Base-by-base conservation (phyloP, 2,113 vertebrate genomes). In the Cyprinodon tularosa region DNA sequence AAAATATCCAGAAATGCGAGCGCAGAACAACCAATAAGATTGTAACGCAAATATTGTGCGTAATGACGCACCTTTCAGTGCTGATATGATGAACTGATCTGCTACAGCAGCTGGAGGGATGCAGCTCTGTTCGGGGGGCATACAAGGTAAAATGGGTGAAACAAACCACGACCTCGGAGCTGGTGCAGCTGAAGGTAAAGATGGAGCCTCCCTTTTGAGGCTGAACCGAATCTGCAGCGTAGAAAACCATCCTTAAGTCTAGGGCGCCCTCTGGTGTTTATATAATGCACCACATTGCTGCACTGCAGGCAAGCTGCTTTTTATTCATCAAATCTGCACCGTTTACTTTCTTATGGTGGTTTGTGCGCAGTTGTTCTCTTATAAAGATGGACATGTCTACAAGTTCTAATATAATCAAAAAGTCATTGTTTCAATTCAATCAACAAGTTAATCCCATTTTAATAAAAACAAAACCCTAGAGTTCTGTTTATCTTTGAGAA, bases 231-330 rank as follows among this genome's bases (percentile, higher is more conserved):
- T 0, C 13, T 37, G 14, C 12, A 48, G 29, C 62, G 61, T 20
- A 42, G 9, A 12, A 8, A 5, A 1, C 45, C 17, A 73, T 70
- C 14, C 0, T 5, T 36, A 8, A 57, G 20, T 62, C 59, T 77
- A 4, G 72, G 11, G 62, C 77, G 83, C 78, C 85, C 68, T 66
- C 89, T 83, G 60, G 86, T 66, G 89, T 37, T 70, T 0, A 39
- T 11, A 40, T 15, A 12, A 39, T 0, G 7, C 62, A 37, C 12
- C 10, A 1, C 5, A 12, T 14, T 29, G 29, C 29, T 29, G 29
- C 29, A 29, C 29, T 45, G 44, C 9, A 45, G 44, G 5, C 50
- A 57, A 20, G 2, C 17, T 9, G 2, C 9, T 57, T 3, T 7
- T 20, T 57, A 20, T 39, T 40, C 15, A 22, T 36, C 22, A 10